Evolutionary conservation across 2,888 invertebrate species (phyloP), one percentile per base, ranked within the genome.

Genomic region (Neoascia interrupta): DNA sequence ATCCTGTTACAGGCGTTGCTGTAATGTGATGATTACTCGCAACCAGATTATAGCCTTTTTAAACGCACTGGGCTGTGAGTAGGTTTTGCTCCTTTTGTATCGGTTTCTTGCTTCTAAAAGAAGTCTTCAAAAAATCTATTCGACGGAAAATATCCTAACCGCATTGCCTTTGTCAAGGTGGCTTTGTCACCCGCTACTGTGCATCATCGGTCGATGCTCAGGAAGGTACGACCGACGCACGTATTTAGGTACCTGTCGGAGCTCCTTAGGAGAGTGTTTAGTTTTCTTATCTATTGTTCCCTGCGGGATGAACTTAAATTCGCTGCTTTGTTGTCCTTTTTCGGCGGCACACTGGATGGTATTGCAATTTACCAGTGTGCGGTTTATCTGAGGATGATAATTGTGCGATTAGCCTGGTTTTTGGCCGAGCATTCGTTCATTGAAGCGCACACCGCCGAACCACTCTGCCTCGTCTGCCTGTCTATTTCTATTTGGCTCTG

Each of bases 331-430:
- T 79, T 79, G 79, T 60, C 61, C 79, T 79, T 79, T 69, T 79
- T 61, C 72, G 76, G 70, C 58, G 23, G 4, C 18, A 56, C 37
- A 39, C 28, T 36, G 47, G 49, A 73, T n/a, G n/a, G n/a, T n/a
- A n/a, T 61, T 73, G 73, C 79, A 79, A 72, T 79, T 79, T 79
- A 66, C 28, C n/a, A 43, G 41, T 41, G 43, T 61, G 79, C 66
- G 79, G 79, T 79, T 79, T 79, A 73, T 79, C 61, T 61, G 43
- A 68, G 79, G 56, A 79, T 79, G 73, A 79, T 79, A 79, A 79
- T 79, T 79, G 73, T 73, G 79, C 66, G 79, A 79, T 79, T 79
- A 79, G 79, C 73, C 54, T 51, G 60, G 49, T 70, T 76, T 37
- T 36, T 58, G 49, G 64, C 16, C 56, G 31, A 43, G 49, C 41